A percentile compares a stretch with the other conserved stretches of the same genome.
Conservation (phyloP, 2,888 invertebrate genomes). For the Odontocolon sp. region DNA sequence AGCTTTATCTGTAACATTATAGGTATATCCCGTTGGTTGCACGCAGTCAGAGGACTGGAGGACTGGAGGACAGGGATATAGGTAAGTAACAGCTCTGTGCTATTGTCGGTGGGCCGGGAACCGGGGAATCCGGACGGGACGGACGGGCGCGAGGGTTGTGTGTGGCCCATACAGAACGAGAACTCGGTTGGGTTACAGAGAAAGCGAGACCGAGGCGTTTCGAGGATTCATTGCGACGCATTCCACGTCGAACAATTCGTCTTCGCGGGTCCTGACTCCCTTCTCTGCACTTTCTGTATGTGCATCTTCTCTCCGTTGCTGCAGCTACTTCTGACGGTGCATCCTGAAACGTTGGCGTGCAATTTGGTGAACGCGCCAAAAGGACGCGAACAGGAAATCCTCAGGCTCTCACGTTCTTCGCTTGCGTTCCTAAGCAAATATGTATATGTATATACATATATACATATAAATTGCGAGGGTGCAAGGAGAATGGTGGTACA, state of each 20-base stretch:
- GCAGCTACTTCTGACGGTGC: conserved; percentile 12
- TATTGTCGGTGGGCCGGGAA: conserved; percentile 41
- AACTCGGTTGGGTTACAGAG: conserved; percentile 8
- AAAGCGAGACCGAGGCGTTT: conserved; percentile 58
- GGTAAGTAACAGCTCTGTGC: conserved; percentile 38
- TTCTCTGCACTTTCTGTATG: not conserved
- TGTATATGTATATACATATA: not conserved
- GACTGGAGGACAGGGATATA: conserved; percentile 6
- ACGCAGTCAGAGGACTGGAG: conserved; percentile 6
- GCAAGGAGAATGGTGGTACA: not conserved
- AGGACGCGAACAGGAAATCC: conserved; percentile 3
- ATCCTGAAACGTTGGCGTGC: not conserved
- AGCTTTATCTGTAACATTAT: not conserved
- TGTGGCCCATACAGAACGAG: not conserved
- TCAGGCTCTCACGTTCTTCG: conserved; percentile 6
- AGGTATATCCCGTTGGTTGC: not conserved
- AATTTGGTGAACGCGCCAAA: conserved; percentile 14
- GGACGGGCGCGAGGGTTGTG: not conserved
- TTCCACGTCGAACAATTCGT: conserved; percentile 73
- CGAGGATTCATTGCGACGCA: conserved; percentile 71
- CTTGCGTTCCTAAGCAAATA: not conserved
- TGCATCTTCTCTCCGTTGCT: conserved; percentile 1
- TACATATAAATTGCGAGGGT: not conserved
- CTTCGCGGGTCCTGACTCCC: conserved; percentile 60
- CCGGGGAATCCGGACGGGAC: conserved; percentile 22